A percentile compares a stretch with the other conserved stretches of the same genome.
phyloP scores from a whole-genome alignment of 1,140 invertebrate genomes.

The Conus betulinus region DNA sequence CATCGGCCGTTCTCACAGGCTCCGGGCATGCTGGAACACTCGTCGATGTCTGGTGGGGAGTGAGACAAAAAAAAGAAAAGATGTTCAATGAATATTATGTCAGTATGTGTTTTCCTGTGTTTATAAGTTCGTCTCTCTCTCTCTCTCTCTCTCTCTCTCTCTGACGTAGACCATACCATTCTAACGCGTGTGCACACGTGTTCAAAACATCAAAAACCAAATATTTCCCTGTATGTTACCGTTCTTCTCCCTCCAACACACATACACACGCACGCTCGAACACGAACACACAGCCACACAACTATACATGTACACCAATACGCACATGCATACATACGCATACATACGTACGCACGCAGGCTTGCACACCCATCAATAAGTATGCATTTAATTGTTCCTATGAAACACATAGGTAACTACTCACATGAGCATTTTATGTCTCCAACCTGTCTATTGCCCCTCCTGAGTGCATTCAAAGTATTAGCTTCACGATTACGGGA shows the following conservation, averaged over 20 bases:
- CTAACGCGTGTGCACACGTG: not conserved
- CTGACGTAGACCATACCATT: no score
- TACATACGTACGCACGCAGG: not conserved
- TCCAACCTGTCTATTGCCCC: no score
- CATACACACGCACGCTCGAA: not conserved
- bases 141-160: not conserved
- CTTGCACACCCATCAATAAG: not conserved
- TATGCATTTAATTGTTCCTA: no score
- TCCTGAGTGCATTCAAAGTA: no score
- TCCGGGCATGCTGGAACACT: constrained; percentile 76
- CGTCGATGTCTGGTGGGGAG: constrained; percentile 76
- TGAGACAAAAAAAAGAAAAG: not conserved
- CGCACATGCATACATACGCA: not conserved
- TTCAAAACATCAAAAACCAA: not conserved
- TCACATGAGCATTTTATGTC: no score
- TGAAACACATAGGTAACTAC: no score
- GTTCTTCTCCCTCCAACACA: not conserved
- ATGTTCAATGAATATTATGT: no score
- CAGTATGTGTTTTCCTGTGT: no score
- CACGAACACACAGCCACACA: not conserved
- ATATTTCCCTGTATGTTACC: no score
- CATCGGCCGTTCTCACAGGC: constrained; percentile 74
- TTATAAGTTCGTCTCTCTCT: not conserved
- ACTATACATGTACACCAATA: not conserved
- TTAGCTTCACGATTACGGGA: no score